Conservation (phyloP, 1,140 invertebrate species). For the Drosophila setifemur region DNA sequence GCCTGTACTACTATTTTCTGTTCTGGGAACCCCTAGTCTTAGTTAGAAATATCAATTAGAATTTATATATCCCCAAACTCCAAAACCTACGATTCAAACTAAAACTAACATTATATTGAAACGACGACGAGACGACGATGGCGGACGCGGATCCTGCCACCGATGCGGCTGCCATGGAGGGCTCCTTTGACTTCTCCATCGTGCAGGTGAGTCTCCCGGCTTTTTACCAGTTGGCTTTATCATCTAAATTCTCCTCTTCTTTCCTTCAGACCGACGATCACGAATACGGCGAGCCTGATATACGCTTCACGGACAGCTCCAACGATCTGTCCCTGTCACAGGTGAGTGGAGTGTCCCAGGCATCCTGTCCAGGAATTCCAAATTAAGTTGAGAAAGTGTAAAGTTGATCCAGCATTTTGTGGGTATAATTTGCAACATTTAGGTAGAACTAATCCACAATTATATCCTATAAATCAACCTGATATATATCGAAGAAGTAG, state of each 20-base stretch:
- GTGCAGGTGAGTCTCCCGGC: slow-evolving; percentile 17
- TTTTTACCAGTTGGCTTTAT: background rate
- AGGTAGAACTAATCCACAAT: no score
- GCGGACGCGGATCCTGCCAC: slow-evolving; percentile 11
- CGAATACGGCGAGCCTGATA: slow-evolving; percentile 43
- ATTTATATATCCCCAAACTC: no score
- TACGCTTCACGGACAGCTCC: slow-evolving; percentile 28
- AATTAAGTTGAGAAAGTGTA: no score
- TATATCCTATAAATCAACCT: no score
- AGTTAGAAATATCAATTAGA: background rate
- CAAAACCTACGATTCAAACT: no score
- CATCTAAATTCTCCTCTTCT: background rate
- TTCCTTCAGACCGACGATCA: slow-evolving; percentile 29
- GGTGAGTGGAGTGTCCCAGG: slow-evolving; percentile 8
- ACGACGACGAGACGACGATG: slow-evolving; percentile 30
- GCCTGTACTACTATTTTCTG: slow-evolving; percentile 2
- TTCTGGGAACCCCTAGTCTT: no score
- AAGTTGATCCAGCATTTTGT: no score
- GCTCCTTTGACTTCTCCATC: slow-evolving; percentile 20
- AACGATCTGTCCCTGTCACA: slow-evolving; percentile 40
- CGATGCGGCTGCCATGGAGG: slow-evolving; percentile 32
- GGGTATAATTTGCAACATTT: no score
- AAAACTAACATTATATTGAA: no score
- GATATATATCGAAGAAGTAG: no score
- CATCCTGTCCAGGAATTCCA: no score